Evolutionary conservation across 1,140 invertebrate genomes (phyloP).

Genomic region (Bombus pyrosoma): DNA sequence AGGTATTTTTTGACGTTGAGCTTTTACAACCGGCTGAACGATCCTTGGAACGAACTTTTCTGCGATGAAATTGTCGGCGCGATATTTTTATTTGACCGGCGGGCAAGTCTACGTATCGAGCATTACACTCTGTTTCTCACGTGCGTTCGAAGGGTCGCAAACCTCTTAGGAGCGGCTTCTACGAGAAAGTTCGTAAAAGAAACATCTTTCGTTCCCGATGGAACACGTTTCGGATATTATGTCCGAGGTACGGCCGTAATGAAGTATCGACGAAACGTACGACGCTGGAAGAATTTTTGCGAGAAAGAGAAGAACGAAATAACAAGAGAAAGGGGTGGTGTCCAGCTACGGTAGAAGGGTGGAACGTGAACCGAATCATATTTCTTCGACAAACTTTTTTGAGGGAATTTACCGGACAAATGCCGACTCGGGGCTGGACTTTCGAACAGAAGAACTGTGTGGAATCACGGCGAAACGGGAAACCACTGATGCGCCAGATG

Average conservation of each 20-base stretch:
- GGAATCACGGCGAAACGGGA: slow-evolving; percentile 60
- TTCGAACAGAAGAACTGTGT: slow-evolving; percentile 60
- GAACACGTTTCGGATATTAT: slow-evolving; percentile 69
- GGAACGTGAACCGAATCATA: slow-evolving; percentile 65
- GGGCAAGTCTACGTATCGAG: neutral
- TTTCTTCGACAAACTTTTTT: slow-evolving; percentile 63
- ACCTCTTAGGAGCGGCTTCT: slow-evolving; percentile 14
- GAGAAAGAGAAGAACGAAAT: neutral
- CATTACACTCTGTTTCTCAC: slow-evolving; percentile 6
- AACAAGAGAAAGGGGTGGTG: neutral
- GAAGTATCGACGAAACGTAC: slow-evolving; percentile 68
- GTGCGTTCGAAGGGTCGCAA: slow-evolving; percentile 17
- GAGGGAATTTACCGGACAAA: slow-evolving; percentile 62
- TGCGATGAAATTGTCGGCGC: neutral
- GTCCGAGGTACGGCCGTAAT: slow-evolving; percentile 61
- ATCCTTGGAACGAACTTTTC: neutral
- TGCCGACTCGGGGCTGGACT: slow-evolving; percentile 47
- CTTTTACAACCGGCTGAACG: neutral
- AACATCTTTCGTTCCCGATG: slow-evolving; percentile 49
- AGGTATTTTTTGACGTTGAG: too few species aligned
- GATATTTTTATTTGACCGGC: neutral
- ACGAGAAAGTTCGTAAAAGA: slow-evolving; percentile 60
- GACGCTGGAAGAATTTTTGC: slow-evolving; percentile 26
- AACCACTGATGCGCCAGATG: slow-evolving; percentile 66
- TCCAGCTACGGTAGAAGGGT: neutral